Evolutionary conservation across 2,888 invertebrate genomes (phyloP).

Genomic region (Temnothorax rugatulus): DNA sequence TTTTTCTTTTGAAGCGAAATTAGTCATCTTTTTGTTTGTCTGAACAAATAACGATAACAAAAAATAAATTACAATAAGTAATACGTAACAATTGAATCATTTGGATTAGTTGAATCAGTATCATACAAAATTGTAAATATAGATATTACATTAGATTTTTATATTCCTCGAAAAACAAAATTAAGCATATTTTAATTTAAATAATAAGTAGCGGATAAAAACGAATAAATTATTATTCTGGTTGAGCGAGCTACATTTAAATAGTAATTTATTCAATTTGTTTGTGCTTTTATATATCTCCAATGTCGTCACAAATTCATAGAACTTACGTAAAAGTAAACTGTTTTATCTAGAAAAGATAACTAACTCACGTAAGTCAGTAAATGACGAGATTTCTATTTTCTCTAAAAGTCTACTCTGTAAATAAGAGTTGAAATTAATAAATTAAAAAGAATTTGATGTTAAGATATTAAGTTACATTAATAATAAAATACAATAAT

Average conservation of each 20-base stretch:
- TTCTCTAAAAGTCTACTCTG: background rate
- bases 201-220: background rate
- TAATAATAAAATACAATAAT: background rate
- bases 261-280: conserved; percentile 6
- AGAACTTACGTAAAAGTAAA: background rate
- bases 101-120: background rate
- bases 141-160: background rate
- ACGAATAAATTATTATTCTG: background rate
- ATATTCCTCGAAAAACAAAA: background rate
- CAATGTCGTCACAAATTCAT: background rate
- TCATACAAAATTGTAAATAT: background rate
- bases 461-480: background rate
- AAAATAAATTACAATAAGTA: too few relatives aligned
- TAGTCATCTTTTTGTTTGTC: background rate
- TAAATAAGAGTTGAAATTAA: conserved; percentile 13
- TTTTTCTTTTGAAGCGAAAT: background rate
- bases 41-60: background rate
- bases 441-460: background rate
- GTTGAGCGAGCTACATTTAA: background rate
- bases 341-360: conserved; percentile 17
- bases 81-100: too few relatives aligned
- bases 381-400: background rate
- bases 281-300: background rate
- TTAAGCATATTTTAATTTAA: background rate
- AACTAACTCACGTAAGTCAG: background rate